Evolutionary conservation across 64 coral and sea anemone genomes (phyloP).

Genomic region (Montipora efflorescens): DNA sequence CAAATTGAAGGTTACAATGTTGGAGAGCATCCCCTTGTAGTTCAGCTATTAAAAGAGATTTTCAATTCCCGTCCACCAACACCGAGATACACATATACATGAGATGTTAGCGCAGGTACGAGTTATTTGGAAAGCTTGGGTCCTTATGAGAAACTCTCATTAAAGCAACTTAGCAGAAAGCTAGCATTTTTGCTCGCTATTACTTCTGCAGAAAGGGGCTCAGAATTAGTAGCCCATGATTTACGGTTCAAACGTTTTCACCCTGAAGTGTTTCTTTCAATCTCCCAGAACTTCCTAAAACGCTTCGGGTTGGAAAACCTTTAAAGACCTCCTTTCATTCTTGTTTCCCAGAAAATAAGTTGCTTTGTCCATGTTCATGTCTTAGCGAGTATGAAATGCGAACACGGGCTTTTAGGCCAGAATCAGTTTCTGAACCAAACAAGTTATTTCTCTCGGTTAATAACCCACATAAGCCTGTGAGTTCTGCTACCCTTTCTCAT

Average conservation of each 20-base stretch:
- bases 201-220: conserved; percentile 52
- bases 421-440: not conserved
- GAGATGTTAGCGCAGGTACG: conserved; percentile 18
- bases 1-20: conserved; percentile 22
- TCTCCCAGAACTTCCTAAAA: conserved; percentile 52
- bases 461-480: conserved; percentile 57
- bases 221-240: conserved; percentile 59
- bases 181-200: conserved; percentile 48
- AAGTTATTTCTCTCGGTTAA: conserved; percentile 44
- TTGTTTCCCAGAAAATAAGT: conserved; percentile 46
- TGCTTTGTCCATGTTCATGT: conserved; percentile 17
- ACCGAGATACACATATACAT: conserved; percentile 40
- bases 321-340: conserved; percentile 65
- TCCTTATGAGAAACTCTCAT: conserved; percentile 10
- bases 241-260: conserved; percentile 20
- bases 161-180: conserved; percentile 44
- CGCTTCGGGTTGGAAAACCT: conserved; percentile 3
- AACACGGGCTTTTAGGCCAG: not conserved
- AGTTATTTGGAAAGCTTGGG: conserved; percentile 21
- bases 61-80: conserved; percentile 18
- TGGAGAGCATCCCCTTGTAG: conserved; percentile 58
- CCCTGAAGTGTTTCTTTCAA: conserved; percentile 62
- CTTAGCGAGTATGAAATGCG: conserved; percentile 43
- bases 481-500: conserved; percentile 12
- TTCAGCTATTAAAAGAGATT: conserved; percentile 15